phyloP scores from a whole-genome alignment of 2,888 invertebrate species.

The Nebria salina region DNA sequence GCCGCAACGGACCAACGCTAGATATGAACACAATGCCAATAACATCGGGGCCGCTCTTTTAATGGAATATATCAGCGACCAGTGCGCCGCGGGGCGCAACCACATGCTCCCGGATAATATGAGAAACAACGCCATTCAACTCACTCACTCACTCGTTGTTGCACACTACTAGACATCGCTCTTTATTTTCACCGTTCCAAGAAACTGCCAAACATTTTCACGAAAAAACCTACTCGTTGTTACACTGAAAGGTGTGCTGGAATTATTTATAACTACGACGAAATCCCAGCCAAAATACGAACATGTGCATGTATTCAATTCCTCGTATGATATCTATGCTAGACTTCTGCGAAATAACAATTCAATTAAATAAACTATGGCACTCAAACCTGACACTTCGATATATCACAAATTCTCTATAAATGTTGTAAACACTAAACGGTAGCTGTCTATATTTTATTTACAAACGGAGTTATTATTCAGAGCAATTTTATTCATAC shows the following conservation, averaged over 20 bases:
- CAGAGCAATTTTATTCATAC: too few relatives aligned
- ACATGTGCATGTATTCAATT: background rate
- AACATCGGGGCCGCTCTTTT: slow-evolving; percentile 57
- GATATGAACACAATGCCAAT: slow-evolving; percentile 60
- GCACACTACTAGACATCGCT: background rate
- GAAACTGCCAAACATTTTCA: background rate
- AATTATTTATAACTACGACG: background rate
- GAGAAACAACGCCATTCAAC: slow-evolving; percentile 36
- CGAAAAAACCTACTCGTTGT: background rate
- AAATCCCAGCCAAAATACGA: background rate
- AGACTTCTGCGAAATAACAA: too few relatives aligned
- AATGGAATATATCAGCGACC: slow-evolving; percentile 53
- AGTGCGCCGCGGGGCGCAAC: background rate
- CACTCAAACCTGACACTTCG: too few relatives aligned
- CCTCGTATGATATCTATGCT: too few relatives aligned
- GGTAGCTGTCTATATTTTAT: too few relatives aligned
- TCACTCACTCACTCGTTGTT: background rate
- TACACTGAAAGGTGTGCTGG: background rate
- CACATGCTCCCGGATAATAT: slow-evolving; percentile 34
- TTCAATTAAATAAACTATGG: too few relatives aligned
- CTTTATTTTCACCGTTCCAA: background rate
- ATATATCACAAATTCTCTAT: too few relatives aligned
- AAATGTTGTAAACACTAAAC: too few relatives aligned
- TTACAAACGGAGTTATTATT: too few relatives aligned
- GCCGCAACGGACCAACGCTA: slow-evolving; percentile 35